phyloP scores from a whole-genome alignment of 1,140 invertebrate species.

The Drosophila kohkoa region DNA sequence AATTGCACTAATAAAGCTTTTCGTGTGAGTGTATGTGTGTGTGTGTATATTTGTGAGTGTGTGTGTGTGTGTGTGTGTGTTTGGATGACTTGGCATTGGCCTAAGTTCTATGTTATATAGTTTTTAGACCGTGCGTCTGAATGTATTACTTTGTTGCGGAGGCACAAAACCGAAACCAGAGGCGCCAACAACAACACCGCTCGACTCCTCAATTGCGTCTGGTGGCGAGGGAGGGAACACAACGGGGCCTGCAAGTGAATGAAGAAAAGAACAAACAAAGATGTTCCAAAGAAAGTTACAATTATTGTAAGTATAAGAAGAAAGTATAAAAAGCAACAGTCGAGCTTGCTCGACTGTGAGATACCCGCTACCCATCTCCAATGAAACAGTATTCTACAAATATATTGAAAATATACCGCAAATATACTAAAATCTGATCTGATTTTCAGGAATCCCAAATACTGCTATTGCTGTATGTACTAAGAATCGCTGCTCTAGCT shows the following conservation, averaged over 20 bases:
- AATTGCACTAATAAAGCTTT: constrained; percentile 83
- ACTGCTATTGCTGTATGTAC: no score
- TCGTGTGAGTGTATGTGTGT: constrained; percentile 40
- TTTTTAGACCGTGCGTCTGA: constrained; percentile 67
- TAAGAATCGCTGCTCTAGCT: no score
- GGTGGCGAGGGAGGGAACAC: constrained; percentile 83
- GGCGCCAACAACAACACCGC: constrained; percentile 84
- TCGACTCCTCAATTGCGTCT: constrained; percentile 80
- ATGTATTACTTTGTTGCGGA: constrained; percentile 82
- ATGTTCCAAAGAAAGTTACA: no score
- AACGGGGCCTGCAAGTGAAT: constrained; percentile 72
- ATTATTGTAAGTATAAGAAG: no score
- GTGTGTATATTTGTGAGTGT: constrained; percentile 19
- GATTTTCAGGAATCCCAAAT: no score
- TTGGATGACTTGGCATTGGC: constrained; percentile 29
- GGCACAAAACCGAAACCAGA: constrained; percentile 84
- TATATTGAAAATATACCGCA: no score
- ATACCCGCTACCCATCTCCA: no score
- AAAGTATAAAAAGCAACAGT: no score
- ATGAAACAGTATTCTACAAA: no score
- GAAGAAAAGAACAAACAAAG: not conserved
- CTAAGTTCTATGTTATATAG: constrained; percentile 21
- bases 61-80: not conserved
- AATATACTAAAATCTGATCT: no score
- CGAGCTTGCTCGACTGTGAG: no score